These are phyloP conservation scores for Gymnoscopelus braueri DNA, from an alignment of 2,797 vertebrate species.

Conservation along the genomic window DNA sequence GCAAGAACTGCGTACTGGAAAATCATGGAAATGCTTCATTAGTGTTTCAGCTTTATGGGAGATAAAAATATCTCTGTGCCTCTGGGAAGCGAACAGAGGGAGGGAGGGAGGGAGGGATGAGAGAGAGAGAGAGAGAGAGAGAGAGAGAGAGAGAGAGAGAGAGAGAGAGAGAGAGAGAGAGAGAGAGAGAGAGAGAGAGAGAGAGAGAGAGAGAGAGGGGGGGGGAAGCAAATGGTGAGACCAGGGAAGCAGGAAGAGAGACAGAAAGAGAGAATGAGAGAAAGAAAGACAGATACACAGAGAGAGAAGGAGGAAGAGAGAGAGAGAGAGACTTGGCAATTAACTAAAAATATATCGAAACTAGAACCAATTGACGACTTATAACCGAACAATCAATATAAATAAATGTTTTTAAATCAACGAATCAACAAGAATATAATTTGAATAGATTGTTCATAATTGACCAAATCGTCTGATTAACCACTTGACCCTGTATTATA, in stretches of 20 bases:
- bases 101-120: conserved; percentile 1
- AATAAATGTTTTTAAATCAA: too few species aligned
- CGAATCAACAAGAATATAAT: too few species aligned
- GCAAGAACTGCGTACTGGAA: too few species aligned
- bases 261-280: not conserved
- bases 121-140: conserved; percentile 26
- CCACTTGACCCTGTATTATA: too few species aligned
- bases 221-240: not conserved
- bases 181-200: conserved; percentile 1
- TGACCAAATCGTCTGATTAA: too few species aligned
- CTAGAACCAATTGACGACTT: too few species aligned
- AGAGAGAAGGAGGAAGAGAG: conserved; percentile 22
- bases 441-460: too few species aligned
- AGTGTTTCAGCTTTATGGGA: conserved; percentile 64
- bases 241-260: not conserved
- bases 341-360: not conserved
- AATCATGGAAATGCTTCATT: conserved; percentile 68
- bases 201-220: not conserved
- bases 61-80: conserved; percentile 80
- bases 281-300: not conserved
- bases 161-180: conserved; percentile 29
- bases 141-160: conserved; percentile 16
- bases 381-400: too few species aligned
- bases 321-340: not conserved
- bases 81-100: conserved; percentile 58